Base-by-base conservation (phyloP, 2,113 vertebrate genomes). In the Eublepharis macularius region DNA sequence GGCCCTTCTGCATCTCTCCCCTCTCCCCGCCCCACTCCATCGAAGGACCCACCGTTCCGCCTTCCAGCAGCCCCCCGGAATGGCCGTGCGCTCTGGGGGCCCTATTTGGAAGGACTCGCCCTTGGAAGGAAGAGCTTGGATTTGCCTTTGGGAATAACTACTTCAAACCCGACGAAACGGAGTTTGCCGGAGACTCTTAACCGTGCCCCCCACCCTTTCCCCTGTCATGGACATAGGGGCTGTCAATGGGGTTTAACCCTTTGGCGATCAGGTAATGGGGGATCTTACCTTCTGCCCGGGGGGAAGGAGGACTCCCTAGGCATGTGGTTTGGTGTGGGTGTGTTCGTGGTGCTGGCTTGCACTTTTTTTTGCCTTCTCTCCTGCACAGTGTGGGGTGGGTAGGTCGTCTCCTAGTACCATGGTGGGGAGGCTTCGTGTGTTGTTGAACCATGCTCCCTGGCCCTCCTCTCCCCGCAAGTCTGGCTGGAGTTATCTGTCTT, bases 41-140 rank as follows among this genome's bases (percentile, higher is more conserved):
- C 81, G 51, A 45, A 63, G 66, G 69, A 83, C 32, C 81, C 2
- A 24, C 72, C 29, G 26, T 41, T 24, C 4, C 41, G n/a, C 65
- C 6, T 9, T 54, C 6, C 72, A 32, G 24, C 32, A 8, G 14
- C 49, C 57, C 63, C 57, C 81, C 72, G 82, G 72, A 80, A 84
- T 77, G 88, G 43, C 76, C 34, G 49, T 24, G 29, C 81, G 13
- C 81, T 5, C 57, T 36, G 54, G 84, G 85, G 49, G 29, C 63
- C 51, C 86, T 84, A 82, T 82, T 68, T 69, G 32, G 45, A 49
- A 87, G 83, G 86, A 34, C 41, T 57, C 16, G 1, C 54, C 32
- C 81, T 82, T 66, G 81, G 45, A 60, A 85, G 91, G 93, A 92
- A 92, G 86, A 92, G 89, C 88, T 93, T 57, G 84, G 74, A n/a